These are phyloP conservation scores for Merodon equestris DNA, from an alignment of 2,888 invertebrate species.

Conservation along the genomic window DNA sequence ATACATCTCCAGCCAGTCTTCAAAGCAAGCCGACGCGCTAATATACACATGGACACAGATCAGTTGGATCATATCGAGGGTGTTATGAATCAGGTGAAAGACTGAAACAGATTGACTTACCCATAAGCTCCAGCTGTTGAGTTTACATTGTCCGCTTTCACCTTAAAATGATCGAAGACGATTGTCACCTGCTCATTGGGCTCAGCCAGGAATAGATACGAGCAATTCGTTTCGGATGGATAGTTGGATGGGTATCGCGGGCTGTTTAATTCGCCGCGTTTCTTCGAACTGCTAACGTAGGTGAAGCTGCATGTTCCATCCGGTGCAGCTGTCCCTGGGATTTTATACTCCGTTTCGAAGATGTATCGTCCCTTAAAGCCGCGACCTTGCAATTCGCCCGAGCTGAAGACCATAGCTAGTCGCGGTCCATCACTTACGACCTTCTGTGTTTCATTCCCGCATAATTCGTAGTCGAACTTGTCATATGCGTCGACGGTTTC, in stretches of 20 bases:
- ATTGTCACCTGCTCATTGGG: constrained; percentile 94
- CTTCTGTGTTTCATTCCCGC: constrained; percentile 90
- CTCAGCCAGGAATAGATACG: constrained; percentile 92
- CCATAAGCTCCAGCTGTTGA: constrained; percentile 87
- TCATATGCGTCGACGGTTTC: constrained; percentile 95
- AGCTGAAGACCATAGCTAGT: constrained; percentile 96
- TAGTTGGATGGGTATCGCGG: constrained; percentile 98
- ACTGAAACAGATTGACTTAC: constrained; percentile 78
- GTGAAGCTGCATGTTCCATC: constrained; percentile 95
- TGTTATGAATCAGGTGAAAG: background rate
- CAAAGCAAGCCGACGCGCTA: constrained; percentile 88
- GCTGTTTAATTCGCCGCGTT: constrained; percentile 95
- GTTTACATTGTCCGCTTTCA: constrained; percentile 89
- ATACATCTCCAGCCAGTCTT: constrained; percentile 97
- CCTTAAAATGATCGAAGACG: constrained; percentile 94
- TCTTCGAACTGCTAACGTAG: constrained; percentile 91
- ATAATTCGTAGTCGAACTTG: constrained; percentile 95
- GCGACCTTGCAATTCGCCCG: constrained; percentile 92
- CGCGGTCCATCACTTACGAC: constrained; percentile 95
- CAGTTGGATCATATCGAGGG: background rate
- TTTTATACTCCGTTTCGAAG: constrained; percentile 89
- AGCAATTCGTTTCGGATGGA: constrained; percentile 96
- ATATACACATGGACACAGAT: constrained; percentile 10
- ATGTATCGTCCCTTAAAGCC: constrained; percentile 87
- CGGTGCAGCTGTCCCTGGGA: constrained; percentile 95